Evolutionary conservation across 2,888 invertebrate species (phyloP).

Genomic region (Barypeithes pellucidus): DNA sequence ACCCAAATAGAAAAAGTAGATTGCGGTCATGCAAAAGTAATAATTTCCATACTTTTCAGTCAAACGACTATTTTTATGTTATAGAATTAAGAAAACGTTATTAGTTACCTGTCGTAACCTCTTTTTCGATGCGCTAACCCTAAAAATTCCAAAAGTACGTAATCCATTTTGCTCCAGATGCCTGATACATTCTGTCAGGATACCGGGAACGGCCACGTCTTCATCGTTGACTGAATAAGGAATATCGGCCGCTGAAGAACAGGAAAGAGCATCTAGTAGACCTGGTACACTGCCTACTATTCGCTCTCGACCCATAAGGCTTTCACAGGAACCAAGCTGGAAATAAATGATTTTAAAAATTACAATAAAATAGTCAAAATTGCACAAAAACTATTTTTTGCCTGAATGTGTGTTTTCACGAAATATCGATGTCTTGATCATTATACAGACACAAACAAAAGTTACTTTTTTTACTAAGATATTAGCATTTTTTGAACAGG

Average conservation of each 20-base stretch:
- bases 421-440: no score
- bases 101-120: constrained; percentile 87
- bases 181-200: constrained; percentile 86
- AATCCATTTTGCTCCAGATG: constrained; percentile 88
- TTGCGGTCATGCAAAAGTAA: no score
- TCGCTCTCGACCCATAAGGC: constrained; percentile 73
- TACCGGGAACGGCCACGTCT: constrained; percentile 79
- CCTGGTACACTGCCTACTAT: constrained; percentile 73
- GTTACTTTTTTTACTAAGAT: no score
- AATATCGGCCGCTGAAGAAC: constrained; percentile 69
- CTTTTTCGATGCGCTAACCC: constrained; percentile 94
- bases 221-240: constrained; percentile 68
- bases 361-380: background rate
- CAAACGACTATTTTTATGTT: no score
- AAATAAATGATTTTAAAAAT: constrained; percentile 57
- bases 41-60: no score
- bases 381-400: no score
- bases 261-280: constrained; percentile 69
- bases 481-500: no score
- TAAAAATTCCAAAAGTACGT: constrained; percentile 90
- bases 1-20: no score
- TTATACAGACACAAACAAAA: no score
- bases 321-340: constrained; percentile 87
- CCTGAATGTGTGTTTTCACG: no score
- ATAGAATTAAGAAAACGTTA: background rate